A percentile compares a stretch with the other conserved stretches of the same genome.
Evolutionary conservation across 2,888 invertebrate genomes (phyloP).

Genomic region (Harpalus rufipes): DNA sequence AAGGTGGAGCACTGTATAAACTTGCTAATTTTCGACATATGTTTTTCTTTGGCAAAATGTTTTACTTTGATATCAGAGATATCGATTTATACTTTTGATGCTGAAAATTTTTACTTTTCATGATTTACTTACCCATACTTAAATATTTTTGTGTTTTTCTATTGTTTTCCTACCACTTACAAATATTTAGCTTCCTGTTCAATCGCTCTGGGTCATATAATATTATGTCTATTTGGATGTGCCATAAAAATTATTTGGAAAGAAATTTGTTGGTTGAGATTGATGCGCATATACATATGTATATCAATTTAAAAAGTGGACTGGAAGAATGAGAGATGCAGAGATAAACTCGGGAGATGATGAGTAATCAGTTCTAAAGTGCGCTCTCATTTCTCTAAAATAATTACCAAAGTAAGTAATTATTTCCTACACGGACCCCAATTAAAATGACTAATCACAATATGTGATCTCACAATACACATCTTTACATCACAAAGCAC

Average conservation of each 20-base stretch:
- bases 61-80: too few relatives aligned
- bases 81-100: too few relatives aligned
- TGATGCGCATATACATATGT: background rate
- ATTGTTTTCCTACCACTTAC: too few relatives aligned
- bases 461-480: slow-evolving; percentile 45
- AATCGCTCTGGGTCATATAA: too few relatives aligned
- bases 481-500: slow-evolving; percentile 46
- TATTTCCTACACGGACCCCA: slow-evolving; percentile 23
- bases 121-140: too few relatives aligned
- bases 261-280: background rate
- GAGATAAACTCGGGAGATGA: slow-evolving; percentile 34
- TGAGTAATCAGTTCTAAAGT: slow-evolving; percentile 30
- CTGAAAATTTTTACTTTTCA: too few relatives aligned
- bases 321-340: slow-evolving; percentile 2
- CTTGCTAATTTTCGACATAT: too few relatives aligned
- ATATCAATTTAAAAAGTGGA: background rate
- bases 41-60: too few relatives aligned
- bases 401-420: slow-evolving; percentile 23
- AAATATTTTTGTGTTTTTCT: too few relatives aligned
- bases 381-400: slow-evolving; percentile 52
- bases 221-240: too few relatives aligned
- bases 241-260: background rate
- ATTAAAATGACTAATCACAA: slow-evolving; percentile 51
- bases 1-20: too few relatives aligned
- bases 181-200: too few relatives aligned